Evolutionary conservation across 2,888 invertebrate species (phyloP), one percentile per base, ranked within the genome.

Genomic region (Caenorhabditis macrosperma): DNA sequence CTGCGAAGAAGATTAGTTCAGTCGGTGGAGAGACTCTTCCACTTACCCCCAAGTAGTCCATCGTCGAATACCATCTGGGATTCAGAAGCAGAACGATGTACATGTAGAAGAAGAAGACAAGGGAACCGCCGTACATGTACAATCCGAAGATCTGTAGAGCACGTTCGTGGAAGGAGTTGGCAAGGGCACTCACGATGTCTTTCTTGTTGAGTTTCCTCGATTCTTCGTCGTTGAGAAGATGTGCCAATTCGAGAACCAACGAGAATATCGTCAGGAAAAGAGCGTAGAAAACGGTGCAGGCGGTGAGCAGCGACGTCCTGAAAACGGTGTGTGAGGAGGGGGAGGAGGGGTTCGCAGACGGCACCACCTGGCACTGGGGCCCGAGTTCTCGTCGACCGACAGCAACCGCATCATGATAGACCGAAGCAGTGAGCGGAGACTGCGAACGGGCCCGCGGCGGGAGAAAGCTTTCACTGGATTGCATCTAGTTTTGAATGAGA

Each of bases 101-200:
- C 81, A 88, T 86, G 64, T 89, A 89, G 52, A 84, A 79, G 46
- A 89, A 84, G 79, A 89, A 89, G 2, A 88, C 24, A 7, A 89
- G 80, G 17, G 84, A 83, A 6, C 75, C 69, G 12, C 88, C 89
- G 63, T 89, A 89, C 89, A 89, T 89, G 72, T 87, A 89, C 9
- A 87, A 67, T 0, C 89, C 89, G 38, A 89, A 88, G 1, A 88
- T 82, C 88, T 88, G 50, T 61, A 85, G 52, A n/a, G n/a, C n/a
- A n/a, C n/a, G n/a, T n/a, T n/a, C n/a, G n/a, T n/a, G n/a, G n/a
- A n/a, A n/a, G n/a, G n/a, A n/a, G n/a, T n/a, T n/a, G n/a, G n/a
- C 44, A 24, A 17, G 33, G 9, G 2, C 0, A 72, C 82, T 72
- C 22, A 88, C 88, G 78, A 88, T 78, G 59, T 89, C 89, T 50